Evolutionary conservation across 1,140 invertebrate species (phyloP), one percentile per base, ranked within the genome.

Genomic region (Charaxes varanes): DNA sequence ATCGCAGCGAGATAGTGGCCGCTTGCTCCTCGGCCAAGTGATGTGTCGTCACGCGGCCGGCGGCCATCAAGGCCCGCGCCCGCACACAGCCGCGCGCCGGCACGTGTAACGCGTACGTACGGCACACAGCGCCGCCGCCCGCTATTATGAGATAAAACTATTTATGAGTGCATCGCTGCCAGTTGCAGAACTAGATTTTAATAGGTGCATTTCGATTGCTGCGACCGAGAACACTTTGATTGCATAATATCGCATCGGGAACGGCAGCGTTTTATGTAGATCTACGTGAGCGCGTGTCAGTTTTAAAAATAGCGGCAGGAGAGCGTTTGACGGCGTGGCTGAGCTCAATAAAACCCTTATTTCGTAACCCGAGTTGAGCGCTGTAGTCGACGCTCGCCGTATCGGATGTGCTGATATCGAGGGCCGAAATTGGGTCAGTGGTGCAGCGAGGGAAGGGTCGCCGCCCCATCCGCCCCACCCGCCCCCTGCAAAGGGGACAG

Each of bases 341-440:
- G 16, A 26, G 18, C 5, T 43, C 30, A 15, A 24, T 42, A 37
- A n/a, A 44, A 44, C 23, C 18, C 33, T 11, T 17, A 12, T 38
- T 23, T 23, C 27, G 28, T 15, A 21, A 47, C 37, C 44, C 33
- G 36, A 31, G 30, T 47, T 30, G 13, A 23, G 32, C 21, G 42
- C 41, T 49, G 40, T 47, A 45, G n/a, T n/a, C n/a, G n/a, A n/a
- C n/a, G n/a, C n/a, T n/a, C n/a, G n/a, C n/a, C n/a, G n/a, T n/a
- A n/a, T n/a, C n/a, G n/a, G n/a, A n/a, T n/a, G n/a, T n/a, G n/a
- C n/a, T n/a, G n/a, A 54, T 51, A 63, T 62, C 46, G 57, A 53
- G 52, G 31, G 38, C 47, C 41, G 51, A 55, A 80, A 74, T 32
- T 80, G 62, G 76, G 76, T 80, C 72, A 80, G 45, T 73, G 57